phyloP scores from a whole-genome alignment of 2,888 invertebrate species.

The Biston betularia region DNA sequence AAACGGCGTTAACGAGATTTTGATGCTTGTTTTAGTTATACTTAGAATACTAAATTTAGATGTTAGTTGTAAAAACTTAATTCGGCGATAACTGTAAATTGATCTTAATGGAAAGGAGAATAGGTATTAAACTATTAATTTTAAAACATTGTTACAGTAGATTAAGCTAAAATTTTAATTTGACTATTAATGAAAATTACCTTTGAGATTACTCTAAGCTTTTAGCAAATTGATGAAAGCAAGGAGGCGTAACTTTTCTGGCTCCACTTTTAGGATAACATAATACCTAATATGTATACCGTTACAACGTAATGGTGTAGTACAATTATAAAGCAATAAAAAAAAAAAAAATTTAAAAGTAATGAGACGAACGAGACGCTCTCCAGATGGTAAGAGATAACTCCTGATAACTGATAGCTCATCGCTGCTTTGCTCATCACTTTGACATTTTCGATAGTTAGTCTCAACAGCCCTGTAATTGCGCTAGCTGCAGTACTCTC shows the following conservation, averaged over 20 bases:
- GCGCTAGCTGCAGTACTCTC: too few relatives aligned
- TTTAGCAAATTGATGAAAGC: neutral
- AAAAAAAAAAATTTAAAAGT: too few relatives aligned
- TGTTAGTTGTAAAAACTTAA: conserved; percentile 10
- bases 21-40: conserved; percentile 18
- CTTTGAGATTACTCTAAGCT: neutral
- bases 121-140: neutral
- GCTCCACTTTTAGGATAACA: too few relatives aligned
- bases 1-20: conserved; percentile 25
- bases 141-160: neutral
- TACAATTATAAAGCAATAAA: too few relatives aligned
- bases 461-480: too few relatives aligned
- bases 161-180: conserved; percentile 1
- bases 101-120: conserved; percentile 4
- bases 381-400: too few relatives aligned
- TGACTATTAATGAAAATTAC: neutral
- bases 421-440: too few relatives aligned
- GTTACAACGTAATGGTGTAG: too few relatives aligned
- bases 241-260: neutral
- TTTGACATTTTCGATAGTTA: too few relatives aligned
- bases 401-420: too few relatives aligned
- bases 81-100: conserved; percentile 10
- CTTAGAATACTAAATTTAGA: conserved; percentile 9
- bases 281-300: neutral
- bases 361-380: too few relatives aligned